These are phyloP conservation scores for Heliornis fulica DNA, from an alignment of 2,113 vertebrate genomes.

Conservation along the genomic window DNA sequence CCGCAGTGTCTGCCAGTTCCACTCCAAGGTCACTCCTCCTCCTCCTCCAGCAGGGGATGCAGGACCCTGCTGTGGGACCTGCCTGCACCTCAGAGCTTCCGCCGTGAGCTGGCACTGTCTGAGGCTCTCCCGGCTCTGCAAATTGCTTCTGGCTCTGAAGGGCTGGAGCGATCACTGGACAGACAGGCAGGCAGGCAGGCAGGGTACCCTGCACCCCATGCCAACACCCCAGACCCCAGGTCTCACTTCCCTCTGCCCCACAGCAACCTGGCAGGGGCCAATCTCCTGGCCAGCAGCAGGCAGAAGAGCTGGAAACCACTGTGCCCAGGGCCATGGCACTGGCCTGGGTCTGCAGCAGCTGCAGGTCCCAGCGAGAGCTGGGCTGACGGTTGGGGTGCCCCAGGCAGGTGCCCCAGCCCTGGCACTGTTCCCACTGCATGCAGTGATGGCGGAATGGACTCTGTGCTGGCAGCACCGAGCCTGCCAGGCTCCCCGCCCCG, in stretches of 20 bases:
- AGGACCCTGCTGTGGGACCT: not conserved
- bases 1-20: not conserved
- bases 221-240: fast-evolving
- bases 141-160: not conserved
- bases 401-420: not conserved
- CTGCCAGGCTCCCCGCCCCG: not conserved
- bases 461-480: fast-evolving
- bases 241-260: fast-evolving
- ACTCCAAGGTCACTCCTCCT: not conserved
- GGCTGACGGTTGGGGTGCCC: not conserved
- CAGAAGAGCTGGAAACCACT: not conserved
- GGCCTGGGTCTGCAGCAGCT: fast-evolving
- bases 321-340: fast-evolving
- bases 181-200: not conserved
- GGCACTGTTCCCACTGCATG: fast-evolving
- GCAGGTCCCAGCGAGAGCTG: not conserved
- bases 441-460: fast-evolving
- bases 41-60: not conserved
- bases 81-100: not conserved
- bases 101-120: not conserved
- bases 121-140: not conserved
- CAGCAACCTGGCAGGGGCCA: not conserved
- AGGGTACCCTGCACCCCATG: too few relatives aligned
- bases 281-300: not conserved
- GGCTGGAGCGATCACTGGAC: not conserved